phyloP scores from a whole-genome alignment of 1,140 invertebrate species.

The Heliconius hermathena region DNA sequence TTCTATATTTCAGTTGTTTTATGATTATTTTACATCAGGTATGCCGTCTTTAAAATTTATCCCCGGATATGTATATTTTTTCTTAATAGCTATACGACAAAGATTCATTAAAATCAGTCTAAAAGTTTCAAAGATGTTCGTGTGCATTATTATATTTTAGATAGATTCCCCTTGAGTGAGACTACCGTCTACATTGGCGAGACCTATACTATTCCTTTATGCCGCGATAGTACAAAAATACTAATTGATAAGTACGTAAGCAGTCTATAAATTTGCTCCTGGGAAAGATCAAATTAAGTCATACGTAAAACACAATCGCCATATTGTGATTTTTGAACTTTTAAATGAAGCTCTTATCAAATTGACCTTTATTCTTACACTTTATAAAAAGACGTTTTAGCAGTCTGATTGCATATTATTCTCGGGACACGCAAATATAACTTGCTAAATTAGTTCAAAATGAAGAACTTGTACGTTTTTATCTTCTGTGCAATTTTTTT shows the following conservation, averaged over 20 bases:
- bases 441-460: neutral
- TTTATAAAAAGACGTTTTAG: conserved; percentile 6
- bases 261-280: neutral
- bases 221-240: neutral
- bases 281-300: neutral
- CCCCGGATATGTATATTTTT: no score
- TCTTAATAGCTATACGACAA: no score
- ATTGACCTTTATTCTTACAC: neutral
- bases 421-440: neutral
- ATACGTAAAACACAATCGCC: neutral
- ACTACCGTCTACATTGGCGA: neutral
- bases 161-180: no score
- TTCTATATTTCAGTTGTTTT: no score
- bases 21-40: no score
- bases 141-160: no score
- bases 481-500: neutral
- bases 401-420: neutral
- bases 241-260: neutral
- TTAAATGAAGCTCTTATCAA: neutral
- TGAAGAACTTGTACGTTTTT: neutral
- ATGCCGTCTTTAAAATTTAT: no score
- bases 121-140: no score
- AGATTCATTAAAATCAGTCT: no score
- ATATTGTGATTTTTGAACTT: neutral
- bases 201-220: neutral